A percentile compares a stretch with the other conserved stretches of the same genome.
Evolutionary conservation across 2,113 vertebrate species (phyloP).

Genomic region (Trichechus manatus): DNA sequence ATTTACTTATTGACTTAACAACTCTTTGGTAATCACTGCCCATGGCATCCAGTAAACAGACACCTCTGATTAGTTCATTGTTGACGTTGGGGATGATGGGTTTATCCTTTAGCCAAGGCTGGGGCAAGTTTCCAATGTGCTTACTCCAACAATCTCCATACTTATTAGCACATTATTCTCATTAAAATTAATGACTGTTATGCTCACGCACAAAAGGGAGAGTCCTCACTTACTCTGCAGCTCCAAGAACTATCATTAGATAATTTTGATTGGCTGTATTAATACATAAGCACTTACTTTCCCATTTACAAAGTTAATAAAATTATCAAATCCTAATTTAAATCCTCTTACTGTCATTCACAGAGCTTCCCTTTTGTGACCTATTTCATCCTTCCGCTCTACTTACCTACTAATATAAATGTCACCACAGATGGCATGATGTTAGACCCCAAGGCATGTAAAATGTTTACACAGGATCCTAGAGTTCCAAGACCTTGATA

Average conservation of each 20-base stretch:
- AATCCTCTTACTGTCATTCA: slow-evolving; percentile 64
- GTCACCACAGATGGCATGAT: neutral
- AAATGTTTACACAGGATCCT: slow-evolving; percentile 29
- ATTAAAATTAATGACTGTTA: slow-evolving; percentile 67
- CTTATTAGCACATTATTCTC: neutral
- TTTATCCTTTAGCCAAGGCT: neutral
- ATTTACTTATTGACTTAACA: slow-evolving; percentile 41
- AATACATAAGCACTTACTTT: slow-evolving; percentile 60
- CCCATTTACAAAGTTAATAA: slow-evolving; percentile 72
- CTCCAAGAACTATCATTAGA: neutral
- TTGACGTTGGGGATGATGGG: neutral
- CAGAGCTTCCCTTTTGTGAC: neutral
- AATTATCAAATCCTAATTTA: slow-evolving; percentile 67
- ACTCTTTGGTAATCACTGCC: neutral
- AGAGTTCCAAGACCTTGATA: neutral
- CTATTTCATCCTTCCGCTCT: neutral
- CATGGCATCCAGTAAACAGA: neutral
- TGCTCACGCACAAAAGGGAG: slow-evolving; percentile 3
- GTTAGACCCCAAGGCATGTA: neutral
- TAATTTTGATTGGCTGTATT: slow-evolving; percentile 47
- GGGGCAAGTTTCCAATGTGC: neutral
- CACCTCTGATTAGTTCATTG: neutral
- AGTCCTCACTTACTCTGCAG: neutral
- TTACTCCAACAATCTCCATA: neutral
- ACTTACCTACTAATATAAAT: neutral